These are phyloP conservation scores for Terebella lapidaria DNA, from an alignment of 2,888 invertebrate species.

Conservation along the genomic window DNA sequence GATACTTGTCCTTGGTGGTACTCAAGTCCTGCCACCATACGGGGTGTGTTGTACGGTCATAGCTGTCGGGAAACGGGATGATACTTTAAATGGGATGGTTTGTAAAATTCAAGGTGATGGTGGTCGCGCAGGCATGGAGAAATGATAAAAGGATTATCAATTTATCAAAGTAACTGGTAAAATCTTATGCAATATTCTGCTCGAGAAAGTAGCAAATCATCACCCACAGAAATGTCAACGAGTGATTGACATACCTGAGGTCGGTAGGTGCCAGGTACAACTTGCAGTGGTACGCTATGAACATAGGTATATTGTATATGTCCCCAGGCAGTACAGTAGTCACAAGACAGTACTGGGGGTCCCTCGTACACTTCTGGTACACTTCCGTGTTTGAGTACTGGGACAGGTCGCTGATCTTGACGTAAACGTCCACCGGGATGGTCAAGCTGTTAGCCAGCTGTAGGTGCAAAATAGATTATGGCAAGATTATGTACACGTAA, in stretches of 20 bases:
- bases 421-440: conserved; percentile 69
- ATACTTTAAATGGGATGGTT: too few species aligned
- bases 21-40: conserved; percentile 76
- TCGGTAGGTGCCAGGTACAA: conserved; percentile 66
- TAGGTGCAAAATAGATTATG: not conserved
- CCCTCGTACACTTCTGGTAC: conserved; percentile 9
- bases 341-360: conserved; percentile 69
- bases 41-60: conserved; percentile 67
- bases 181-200: too few species aligned
- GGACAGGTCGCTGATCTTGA: conserved; percentile 68
- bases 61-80: too few species aligned
- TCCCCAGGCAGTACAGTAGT: conserved; percentile 71
- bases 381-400: conserved; percentile 55
- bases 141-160: too few species aligned
- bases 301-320: conserved; percentile 70
- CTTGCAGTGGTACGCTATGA: conserved; percentile 75
- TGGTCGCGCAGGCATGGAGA: too few species aligned
- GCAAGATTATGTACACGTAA: too few species aligned
- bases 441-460: conserved; percentile 66
- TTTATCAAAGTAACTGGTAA: too few species aligned
- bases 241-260: too few species aligned
- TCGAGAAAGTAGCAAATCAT: too few species aligned
- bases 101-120: too few species aligned
- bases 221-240: too few species aligned
- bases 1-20: conserved; percentile 63